Conservation (phyloP, 2,797 vertebrate species). For the Epinephelus coioides region DNA sequence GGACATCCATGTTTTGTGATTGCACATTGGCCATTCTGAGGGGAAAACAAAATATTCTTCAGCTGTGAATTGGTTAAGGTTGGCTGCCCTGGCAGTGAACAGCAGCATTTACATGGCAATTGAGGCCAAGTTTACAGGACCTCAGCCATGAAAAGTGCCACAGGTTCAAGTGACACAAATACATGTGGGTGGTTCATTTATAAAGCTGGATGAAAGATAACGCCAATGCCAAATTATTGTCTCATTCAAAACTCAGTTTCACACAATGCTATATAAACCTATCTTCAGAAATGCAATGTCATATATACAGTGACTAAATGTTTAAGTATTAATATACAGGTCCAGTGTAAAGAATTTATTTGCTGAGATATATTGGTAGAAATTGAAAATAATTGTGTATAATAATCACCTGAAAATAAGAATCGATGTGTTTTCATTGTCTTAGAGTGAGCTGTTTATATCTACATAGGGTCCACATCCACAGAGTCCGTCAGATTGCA, state of each 20-base stretch:
- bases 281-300: background rate
- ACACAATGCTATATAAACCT: background rate
- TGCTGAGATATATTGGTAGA: too few species aligned
- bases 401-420: too few species aligned
- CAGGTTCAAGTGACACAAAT: conserved; percentile 32
- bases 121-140: conserved; percentile 43
- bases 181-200: conserved; percentile 17
- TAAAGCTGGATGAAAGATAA: background rate
- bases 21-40: conserved; percentile 68
- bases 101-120: conserved; percentile 46
- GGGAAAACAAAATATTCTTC: conserved; percentile 55
- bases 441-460: too few species aligned
- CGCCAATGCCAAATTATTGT: conserved; percentile 23
- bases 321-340: background rate
- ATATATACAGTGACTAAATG: background rate
- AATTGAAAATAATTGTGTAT: too few species aligned
- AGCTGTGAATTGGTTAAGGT: conserved; percentile 64
- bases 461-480: too few species aligned
- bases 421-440: too few species aligned
- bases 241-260: conserved; percentile 2
- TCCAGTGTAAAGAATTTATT: too few species aligned
- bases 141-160: conserved; percentile 36
- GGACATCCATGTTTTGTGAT: conserved; percentile 74
- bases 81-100: conserved; percentile 56
- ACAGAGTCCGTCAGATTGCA: too few species aligned